phyloP scores from a whole-genome alignment of 1,140 invertebrate genomes.

The Microplitis demolitor region DNA sequence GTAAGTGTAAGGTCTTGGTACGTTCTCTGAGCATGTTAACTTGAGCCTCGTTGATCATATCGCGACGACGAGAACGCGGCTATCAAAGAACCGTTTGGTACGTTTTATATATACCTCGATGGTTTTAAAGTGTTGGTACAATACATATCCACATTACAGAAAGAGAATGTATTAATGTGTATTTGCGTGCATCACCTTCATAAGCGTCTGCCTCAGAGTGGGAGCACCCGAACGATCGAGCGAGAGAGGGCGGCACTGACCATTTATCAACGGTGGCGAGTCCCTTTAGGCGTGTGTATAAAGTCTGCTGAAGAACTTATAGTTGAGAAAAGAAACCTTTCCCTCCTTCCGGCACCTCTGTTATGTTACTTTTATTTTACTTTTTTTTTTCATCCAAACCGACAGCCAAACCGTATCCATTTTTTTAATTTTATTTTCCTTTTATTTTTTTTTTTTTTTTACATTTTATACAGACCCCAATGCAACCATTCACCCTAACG shows the following conservation, averaged over 20 bases:
- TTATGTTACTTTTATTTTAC: slow-evolving; percentile 15
- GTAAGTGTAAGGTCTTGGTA: not conserved
- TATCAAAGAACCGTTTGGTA: slow-evolving; percentile 21
- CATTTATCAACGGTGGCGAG: slow-evolving; percentile 26
- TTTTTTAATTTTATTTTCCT: no score
- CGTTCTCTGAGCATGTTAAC: not conserved
- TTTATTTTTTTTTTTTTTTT: no score
- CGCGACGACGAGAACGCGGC: slow-evolving; percentile 8
- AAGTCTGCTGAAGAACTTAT: not conserved
- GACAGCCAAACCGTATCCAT: slow-evolving; percentile 1
- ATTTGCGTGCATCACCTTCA: no score
- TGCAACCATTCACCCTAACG: slow-evolving; percentile 32
- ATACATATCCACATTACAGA: no score
- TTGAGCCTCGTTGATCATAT: slow-evolving; percentile 21
- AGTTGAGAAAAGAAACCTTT: slow-evolving; percentile 28
- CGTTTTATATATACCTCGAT: not conserved
- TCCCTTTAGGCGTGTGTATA: slow-evolving; percentile 23
- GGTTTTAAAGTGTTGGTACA: not conserved
- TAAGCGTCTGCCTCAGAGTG: not conserved
- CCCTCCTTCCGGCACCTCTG: slow-evolving; percentile 39
- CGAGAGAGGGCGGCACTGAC: slow-evolving; percentile 20
- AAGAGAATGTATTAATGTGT: no score
- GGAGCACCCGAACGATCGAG: slow-evolving; percentile 1
- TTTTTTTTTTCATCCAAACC: slow-evolving; percentile 9
- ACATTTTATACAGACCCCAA: slow-evolving; percentile 4